Evolutionary conservation across 2,113 vertebrate species (phyloP), one percentile per base, ranked within the genome.

Genomic region (Chionomys nivalis): DNA sequence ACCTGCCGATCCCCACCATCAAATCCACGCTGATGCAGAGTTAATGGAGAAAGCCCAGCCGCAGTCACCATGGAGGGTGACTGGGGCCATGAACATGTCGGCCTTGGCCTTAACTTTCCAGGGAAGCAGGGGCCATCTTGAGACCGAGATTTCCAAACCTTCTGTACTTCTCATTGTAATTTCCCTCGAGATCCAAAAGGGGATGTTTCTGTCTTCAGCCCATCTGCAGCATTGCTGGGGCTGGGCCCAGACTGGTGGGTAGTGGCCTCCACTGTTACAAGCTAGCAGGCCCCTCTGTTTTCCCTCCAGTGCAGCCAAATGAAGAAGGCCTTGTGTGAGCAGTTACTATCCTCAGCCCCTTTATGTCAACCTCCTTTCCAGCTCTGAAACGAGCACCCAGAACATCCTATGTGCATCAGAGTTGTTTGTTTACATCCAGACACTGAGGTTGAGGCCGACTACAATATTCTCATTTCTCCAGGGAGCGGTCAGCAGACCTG

Each of bases 341-440:
- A 86, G 70, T 5, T 42, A 66, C 70, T 90, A n/a, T 73, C 44
- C 72, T 77, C 10, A 4, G 0, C 13, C 16, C 7, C 13, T 14
- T 0, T 26, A 26, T 3, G 7, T n/a, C 31, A 33, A 1, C 39
- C 23, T 55, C 33, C 23, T 49, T 17, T 9, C 61, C 58, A 72
- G 12, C 77, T 55, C 49, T 58, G 68, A 63, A 23, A 49, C 8
- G 4, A 58, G 36, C 33, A 66, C 44, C 44, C n/a, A 4, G 61
- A 58, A 77, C 39, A 55, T 61, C 63, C 81, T 96, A 73, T 82
- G 52, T 96, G 94, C 94, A 49, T 65, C 42, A 42, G 28, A 77
- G 21, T 33, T 85, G 65, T 95, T 28, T 87, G 58, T 96, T 94
- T 79, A 42, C 7, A 16, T 66, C 66, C 33, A 47, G 70, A 73